Percentiles rank a stretch among this genome's conserved stretches.
These are phyloP conservation scores for Catharus fuscescens DNA, from an alignment of 2,113 vertebrate species.

Conservation along the genomic window DNA sequence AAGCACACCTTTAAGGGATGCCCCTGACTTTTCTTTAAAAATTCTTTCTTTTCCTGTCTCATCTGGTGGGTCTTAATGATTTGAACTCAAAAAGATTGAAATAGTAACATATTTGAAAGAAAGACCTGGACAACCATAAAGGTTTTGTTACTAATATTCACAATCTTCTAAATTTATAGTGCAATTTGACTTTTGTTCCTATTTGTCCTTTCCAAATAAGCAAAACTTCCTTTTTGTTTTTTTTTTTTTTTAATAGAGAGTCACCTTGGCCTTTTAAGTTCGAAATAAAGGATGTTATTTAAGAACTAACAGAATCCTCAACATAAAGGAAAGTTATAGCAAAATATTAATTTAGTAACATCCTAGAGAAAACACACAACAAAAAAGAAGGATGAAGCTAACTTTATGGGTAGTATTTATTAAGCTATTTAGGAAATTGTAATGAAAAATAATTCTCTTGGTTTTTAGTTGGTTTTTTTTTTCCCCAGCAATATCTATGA, in stretches of 20 bases:
- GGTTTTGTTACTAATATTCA: not conserved
- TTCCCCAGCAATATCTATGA: not conserved
- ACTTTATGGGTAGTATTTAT: not conserved
- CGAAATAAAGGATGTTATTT: not conserved
- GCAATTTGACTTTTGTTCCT: not conserved
- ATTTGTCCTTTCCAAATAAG: not conserved
- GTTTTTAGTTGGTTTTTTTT: rapidly evolving
- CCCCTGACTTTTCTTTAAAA: conserved; percentile 54
- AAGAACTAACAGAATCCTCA: not conserved
- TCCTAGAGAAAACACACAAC: not conserved
- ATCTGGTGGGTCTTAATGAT: not conserved
- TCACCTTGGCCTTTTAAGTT: not conserved
- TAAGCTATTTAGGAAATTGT: not conserved
- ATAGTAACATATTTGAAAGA: conserved; percentile 17
- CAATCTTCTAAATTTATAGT: not conserved
- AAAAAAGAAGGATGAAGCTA: not conserved
- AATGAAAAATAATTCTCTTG: not conserved
- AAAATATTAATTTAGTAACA: not conserved
- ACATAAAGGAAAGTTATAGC: not conserved
- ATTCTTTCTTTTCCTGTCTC: conserved; percentile 23
- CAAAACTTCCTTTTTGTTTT: not conserved
- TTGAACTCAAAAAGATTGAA: conserved; percentile 5
- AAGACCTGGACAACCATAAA: not conserved
- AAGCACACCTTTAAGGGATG: conserved; percentile 49
- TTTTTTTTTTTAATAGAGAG: not conserved